Percentiles rank a stretch among this genome's conserved stretches.
These are phyloP conservation scores for Synaphobranchus kaupii DNA, from an alignment of 2,797 vertebrate species.

Conservation along the genomic window DNA sequence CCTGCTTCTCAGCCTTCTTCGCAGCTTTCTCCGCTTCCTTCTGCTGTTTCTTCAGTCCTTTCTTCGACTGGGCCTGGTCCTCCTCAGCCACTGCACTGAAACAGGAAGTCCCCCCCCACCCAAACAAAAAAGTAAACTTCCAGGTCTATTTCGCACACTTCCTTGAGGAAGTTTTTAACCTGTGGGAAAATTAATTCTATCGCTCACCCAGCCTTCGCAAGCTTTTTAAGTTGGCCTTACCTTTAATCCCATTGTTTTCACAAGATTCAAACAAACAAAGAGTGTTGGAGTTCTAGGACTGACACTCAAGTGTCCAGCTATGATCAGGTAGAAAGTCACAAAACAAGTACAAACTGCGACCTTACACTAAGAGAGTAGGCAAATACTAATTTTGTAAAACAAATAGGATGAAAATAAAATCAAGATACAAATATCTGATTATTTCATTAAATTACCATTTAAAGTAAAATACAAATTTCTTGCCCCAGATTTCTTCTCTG, in stretches of 20 bases:
- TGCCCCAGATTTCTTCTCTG: not conserved
- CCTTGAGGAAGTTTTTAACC: constrained; percentile 85
- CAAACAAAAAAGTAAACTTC: constrained; percentile 68
- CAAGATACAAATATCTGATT: not conserved
- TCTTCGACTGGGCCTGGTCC: constrained; percentile 79
- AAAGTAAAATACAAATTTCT: not conserved
- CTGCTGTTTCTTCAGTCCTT: constrained; percentile 80
- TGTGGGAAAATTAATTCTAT: constrained; percentile 79
- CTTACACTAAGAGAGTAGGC: not conserved
- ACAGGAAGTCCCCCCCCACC: constrained; percentile 68
- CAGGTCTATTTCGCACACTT: constrained; percentile 75
- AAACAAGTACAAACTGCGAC: not conserved
- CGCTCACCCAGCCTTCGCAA: constrained; percentile 41
- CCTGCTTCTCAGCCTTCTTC: constrained; percentile 83
- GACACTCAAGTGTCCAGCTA: constrained; percentile 39
- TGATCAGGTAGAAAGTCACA: constrained; percentile 42
- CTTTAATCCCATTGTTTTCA: constrained; percentile 64
- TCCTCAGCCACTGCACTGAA: constrained; percentile 72
- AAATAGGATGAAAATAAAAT: not conserved
- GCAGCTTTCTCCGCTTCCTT: constrained; percentile 82
- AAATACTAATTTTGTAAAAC: not conserved
- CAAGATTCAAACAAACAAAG: constrained; percentile 43
- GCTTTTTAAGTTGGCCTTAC: constrained; percentile 49
- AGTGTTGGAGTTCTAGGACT: constrained; percentile 27
- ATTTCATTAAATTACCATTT: not conserved